Base-by-base conservation (phyloP, 2,797 vertebrate species). In the Bradypodion pumilum region DNA sequence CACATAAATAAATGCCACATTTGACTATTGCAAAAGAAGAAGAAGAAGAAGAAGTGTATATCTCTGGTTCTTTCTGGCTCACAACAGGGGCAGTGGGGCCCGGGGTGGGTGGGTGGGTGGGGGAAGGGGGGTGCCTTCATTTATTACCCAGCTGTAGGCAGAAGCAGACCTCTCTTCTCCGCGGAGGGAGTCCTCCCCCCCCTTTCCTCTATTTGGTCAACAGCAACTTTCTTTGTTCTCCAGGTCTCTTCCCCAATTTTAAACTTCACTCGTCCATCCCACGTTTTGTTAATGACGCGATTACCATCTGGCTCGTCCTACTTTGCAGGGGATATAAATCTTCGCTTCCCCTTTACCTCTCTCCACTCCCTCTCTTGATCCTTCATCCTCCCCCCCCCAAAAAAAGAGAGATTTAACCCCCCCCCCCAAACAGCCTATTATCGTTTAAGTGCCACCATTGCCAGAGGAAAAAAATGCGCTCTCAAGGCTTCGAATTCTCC, bases 231-330 rank as follows among this genome's bases (percentile, higher is more conserved):
- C 95, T 96, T 97, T 97, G 97, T 97, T 96, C 96, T 94, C 94
- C 88, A 80, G 92, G 94, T 95, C 96, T 95, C 96, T 95, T 93
- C 95, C 96, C 96, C 95, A 93, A 95, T 95, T 96, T 97, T 96
- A 96, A 97, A 96, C 96, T 96, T 96, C 95, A 95, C 95, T 96
- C 94, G 94, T 94, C 93, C 94, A 93, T 94, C 96, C 96, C 93
- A 96, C 96, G 94, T 96, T 96, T 96, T 96, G 96, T 96, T 96
- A 96, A 96, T 96, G 96, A 96, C 95, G 95, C 95, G 96, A 95
- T 96, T 96, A 95, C 96, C 96, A 97, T 96, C 96, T 97, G 96
- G 95, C 95, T 96, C 92, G 96, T 91, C 94, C 95, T 95, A 95
- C 95, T 97, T 96, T 96, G 95, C 95, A 96, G 93, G 93, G 95